Base-by-base conservation (phyloP, 2,888 invertebrate species). In the Melikaiella ostensackeni region DNA sequence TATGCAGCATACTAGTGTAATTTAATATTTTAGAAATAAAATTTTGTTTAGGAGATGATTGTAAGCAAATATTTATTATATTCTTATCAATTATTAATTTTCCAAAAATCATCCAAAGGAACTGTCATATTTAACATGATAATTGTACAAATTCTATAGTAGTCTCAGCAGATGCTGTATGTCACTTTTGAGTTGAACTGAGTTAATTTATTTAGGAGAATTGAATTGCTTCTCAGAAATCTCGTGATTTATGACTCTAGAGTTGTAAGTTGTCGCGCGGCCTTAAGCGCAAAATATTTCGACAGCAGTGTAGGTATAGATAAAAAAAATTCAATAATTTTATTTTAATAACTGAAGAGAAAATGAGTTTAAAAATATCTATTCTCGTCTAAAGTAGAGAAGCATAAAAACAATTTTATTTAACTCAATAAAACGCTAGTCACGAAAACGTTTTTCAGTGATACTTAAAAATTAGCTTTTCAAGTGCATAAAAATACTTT, bases 191-290 rank as follows among this genome's bases (percentile, higher is more conserved):
- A 42, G 24, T 64, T 64, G n/a, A 38, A 64, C 11, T 64, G 24
- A 24, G 24, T 64, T 64, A 24, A 42, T 35, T 42, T 21, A 66
- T 66, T 66, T 50, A 46, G 24, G 24, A 42, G 42, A 66, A 42
- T 46, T 66, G 42, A 66, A 66, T 66, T 24, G 27, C 42, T 42
- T 46, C 6, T 42, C 8, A 1, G 16, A 66, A 66, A 46, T 66
- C 66, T 66, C 16, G 5, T 46, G 42, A 46, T 66, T 46, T 46
- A 46, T 27, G 27, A 19, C 4, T 19, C 24, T 7, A 8, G 8
- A 50, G 27, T 38, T 66, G 13, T 42, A 42, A 16, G 24, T 13
- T 2, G 21, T 21, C n/a, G 35, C n/a, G 3, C 5, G 33, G 8
- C 35, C 1, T 27, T 33, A 9, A 13, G 13, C 13, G 11, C 19